Base-by-base conservation (phyloP, 2,888 invertebrate species). In the Xanthorhoe spadicearia region DNA sequence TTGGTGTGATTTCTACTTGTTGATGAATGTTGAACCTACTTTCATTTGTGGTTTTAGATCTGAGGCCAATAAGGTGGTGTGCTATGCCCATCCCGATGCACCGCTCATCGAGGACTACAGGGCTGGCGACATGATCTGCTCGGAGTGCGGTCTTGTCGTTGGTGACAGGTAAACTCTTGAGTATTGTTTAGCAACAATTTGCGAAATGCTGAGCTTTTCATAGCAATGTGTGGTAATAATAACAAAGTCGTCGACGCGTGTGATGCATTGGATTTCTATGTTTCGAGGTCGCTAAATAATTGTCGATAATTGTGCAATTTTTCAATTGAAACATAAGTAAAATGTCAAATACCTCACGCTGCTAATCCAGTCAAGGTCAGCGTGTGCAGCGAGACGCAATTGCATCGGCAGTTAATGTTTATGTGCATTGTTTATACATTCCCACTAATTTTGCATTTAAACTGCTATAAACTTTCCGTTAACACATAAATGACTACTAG, bases 141-240 rank as follows among this genome's bases (percentile, higher is more conserved):
- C 99, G 32, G 98, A 99, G 93, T 99, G 99, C 94, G 99, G 99
- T n/a, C 94, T 99, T 66, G 99, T 99, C 57, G 99, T 99, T 23
- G 99, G 99, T 13, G 99, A 99, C 93, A 96, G 98, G 98, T 97
- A 93, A 86, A 43, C 38, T 13, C 38, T 43, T n/a, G 2, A 2
- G 70, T 70, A 71, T 73, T 74, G 78, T 83, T 81, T 79, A 74
- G 78, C 77, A 84, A 84, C 76, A 73, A 85, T 66, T 83, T 85
- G 75, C 83, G 83, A 87, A 86, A 84, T 73, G 56, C 72, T 62
- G 70, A 79, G 80, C 81, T 84, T 83, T 85, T 78, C 78, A 17
- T 17, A 81, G 64, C 69, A 70, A 66, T 48, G 71, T 83, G 77
- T 80, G 76, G 81, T 78, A 81, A 81, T 75, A 77, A 75, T 77